These are phyloP conservation scores for Caerostris darwini DNA, from an alignment of 1,140 invertebrate genomes.

Conservation along the genomic window DNA sequence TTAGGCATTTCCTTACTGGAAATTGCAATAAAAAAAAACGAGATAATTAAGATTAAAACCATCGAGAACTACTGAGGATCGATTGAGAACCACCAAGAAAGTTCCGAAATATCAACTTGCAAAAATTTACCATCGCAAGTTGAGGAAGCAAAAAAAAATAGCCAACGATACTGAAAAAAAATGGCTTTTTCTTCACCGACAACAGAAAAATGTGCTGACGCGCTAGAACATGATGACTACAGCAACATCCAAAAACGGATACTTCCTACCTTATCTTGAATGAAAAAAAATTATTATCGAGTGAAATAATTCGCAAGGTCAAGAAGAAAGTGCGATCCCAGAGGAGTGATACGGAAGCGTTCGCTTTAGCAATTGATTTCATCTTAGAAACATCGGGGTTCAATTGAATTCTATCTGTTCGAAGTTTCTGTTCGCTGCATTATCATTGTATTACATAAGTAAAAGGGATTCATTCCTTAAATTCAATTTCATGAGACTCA, in stretches of 20 bases:
- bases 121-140: slow-evolving; percentile 14
- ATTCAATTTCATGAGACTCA: too few relatives aligned
- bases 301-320: slow-evolving; percentile 71
- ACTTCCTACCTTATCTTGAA: slow-evolving; percentile 12
- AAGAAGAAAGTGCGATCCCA: slow-evolving; percentile 62
- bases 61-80: too few relatives aligned
- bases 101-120: slow-evolving; percentile 47
- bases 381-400: neutral
- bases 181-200: slow-evolving; percentile 7
- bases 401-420: too few relatives aligned
- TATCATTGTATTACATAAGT: too few relatives aligned
- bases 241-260: slow-evolving; percentile 53
- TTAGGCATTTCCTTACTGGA: too few relatives aligned
- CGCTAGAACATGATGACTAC: slow-evolving; percentile 47
- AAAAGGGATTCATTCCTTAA: too few relatives aligned
- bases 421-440: too few relatives aligned
- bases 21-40: too few relatives aligned
- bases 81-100: neutral
- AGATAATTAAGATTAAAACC: too few relatives aligned
- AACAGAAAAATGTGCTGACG: slow-evolving; percentile 68
- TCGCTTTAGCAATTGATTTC: neutral
- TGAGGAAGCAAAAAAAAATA: slow-evolving; percentile 60
- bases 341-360: slow-evolving; percentile 29
- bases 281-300: slow-evolving; percentile 26
- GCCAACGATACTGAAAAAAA: slow-evolving; percentile 43